Evolutionary conservation across 2,113 vertebrate species (phyloP).

Genomic region (Lycocorax pyrrhopterus): DNA sequence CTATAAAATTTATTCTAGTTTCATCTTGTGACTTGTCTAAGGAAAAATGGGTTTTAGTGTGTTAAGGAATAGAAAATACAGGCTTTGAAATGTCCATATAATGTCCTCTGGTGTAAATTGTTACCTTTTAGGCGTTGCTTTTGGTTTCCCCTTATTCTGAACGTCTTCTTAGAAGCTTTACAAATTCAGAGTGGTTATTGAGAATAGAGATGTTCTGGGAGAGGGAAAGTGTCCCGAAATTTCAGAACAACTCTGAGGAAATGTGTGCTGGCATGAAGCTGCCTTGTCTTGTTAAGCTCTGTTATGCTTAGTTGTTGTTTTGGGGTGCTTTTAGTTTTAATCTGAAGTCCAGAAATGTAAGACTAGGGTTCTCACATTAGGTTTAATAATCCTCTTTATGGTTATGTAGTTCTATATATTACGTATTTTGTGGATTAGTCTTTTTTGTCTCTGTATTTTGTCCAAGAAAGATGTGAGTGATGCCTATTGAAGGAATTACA

Average conservation of each 20-base stretch:
- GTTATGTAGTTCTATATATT: not conserved
- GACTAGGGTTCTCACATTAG: not conserved
- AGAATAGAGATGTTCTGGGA: not conserved
- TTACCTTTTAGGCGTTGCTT: not conserved
- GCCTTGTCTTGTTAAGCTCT: not conserved
- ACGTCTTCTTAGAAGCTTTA: not conserved
- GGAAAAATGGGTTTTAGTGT: not conserved
- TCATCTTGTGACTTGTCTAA: not conserved
- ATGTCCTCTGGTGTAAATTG: not conserved
- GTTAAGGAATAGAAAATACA: not conserved
- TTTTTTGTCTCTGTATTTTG: not conserved
- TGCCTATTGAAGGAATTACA: not conserved
- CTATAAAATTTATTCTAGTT: not conserved
- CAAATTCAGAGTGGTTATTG: not conserved
- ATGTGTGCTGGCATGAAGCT: fast-evolving
- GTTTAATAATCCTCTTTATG: not conserved
- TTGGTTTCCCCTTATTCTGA: not conserved
- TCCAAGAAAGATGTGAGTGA: not conserved
- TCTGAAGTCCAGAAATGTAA: not conserved
- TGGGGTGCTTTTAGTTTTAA: not conserved
- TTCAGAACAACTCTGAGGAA: not conserved
- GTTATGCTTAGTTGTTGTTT: not conserved
- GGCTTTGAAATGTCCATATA: not conserved
- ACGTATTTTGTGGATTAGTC: not conserved
- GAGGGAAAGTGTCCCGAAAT: not conserved